Percentiles rank a stretch among this genome's conserved stretches.
phyloP scores from a whole-genome alignment of 1,140 invertebrate species.

The Callitettix versicolor region DNA sequence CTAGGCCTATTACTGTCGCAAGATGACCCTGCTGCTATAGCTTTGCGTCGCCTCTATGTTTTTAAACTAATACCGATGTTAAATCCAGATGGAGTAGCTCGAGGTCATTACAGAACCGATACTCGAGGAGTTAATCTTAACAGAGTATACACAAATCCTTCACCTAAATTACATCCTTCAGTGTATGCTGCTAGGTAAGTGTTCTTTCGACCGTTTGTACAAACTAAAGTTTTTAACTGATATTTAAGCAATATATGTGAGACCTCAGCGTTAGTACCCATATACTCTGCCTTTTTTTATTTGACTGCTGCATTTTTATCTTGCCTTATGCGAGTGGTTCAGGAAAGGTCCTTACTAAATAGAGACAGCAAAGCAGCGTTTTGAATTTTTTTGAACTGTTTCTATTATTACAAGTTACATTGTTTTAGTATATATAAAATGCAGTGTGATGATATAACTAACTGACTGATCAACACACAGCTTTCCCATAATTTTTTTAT shows the following conservation, averaged over 20 bases:
- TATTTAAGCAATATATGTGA: not conserved
- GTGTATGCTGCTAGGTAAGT: conserved; percentile 58
- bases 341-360: too few species aligned
- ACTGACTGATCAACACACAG: too few species aligned
- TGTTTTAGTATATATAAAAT: too few species aligned
- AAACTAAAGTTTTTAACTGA: not conserved
- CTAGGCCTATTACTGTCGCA: conserved; percentile 64
- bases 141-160: conserved; percentile 70
- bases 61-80: conserved; percentile 89
- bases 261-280: not conserved
- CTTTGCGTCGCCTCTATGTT: conserved; percentile 66
- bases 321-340: not conserved
- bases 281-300: not conserved
- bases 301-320: not conserved
- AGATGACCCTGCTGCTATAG: conserved; percentile 59
- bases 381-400: too few species aligned
- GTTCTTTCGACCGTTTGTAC: not conserved
- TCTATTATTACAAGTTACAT: too few species aligned
- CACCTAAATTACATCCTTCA: conserved; percentile 62
- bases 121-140: conserved; percentile 83
- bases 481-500: too few species aligned
- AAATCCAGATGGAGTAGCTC: conserved; percentile 86
- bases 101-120: conserved; percentile 83
- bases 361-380: too few species aligned
- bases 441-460: too few species aligned